phyloP scores from a whole-genome alignment of 2,113 vertebrate genomes.

The Phylloscopus whistleri region DNA sequence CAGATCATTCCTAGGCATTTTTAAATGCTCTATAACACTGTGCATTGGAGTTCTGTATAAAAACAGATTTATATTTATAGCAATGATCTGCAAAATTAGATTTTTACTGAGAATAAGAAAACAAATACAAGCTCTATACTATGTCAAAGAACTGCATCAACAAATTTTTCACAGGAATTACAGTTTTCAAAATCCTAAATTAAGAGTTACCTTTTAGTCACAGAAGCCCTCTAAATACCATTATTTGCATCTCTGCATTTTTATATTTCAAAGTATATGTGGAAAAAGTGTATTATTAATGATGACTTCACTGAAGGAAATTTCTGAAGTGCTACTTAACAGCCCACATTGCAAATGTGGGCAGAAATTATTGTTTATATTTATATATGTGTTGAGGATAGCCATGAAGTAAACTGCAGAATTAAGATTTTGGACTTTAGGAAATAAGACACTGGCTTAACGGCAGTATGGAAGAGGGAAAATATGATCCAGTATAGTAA shows the following conservation, averaged over 20 bases:
- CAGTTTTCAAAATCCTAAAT: neutral
- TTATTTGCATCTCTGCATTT: neutral
- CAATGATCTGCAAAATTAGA: constrained; percentile 11
- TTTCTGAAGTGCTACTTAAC: neutral
- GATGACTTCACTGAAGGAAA: neutral
- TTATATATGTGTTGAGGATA: neutral
- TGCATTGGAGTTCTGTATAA: neutral
- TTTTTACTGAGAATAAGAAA: constrained; percentile 34
- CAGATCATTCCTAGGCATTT: neutral
- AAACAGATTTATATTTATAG: neutral
- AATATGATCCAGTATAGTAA: neutral
- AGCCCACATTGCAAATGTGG: neutral
- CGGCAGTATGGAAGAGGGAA: neutral
- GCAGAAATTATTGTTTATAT: neutral
- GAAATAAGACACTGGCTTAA: neutral
- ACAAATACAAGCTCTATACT: neutral
- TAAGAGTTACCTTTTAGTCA: neutral
- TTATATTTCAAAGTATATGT: neutral
- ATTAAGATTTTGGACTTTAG: neutral
- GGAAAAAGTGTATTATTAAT: neutral
- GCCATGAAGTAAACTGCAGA: neutral
- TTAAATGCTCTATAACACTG: neutral
- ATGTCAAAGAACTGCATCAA: neutral
- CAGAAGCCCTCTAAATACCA: neutral
- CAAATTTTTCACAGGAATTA: constrained; percentile 7